phyloP scores from a whole-genome alignment of 1,140 invertebrate species.

The Papilio helenus region DNA sequence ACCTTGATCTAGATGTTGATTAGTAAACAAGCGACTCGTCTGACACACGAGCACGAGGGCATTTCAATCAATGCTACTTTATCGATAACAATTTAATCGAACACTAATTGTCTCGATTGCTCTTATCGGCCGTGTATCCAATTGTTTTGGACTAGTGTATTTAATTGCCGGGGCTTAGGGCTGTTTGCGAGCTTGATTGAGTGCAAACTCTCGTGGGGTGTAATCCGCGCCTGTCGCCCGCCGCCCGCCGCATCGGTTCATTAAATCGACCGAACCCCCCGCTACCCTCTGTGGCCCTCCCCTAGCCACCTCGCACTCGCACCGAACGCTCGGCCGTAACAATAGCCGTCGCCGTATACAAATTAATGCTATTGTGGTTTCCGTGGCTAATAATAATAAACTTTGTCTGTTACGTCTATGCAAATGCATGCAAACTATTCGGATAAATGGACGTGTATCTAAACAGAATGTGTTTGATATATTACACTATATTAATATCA shows the following conservation, averaged over 20 bases:
- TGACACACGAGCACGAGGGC: slow-evolving; percentile 36
- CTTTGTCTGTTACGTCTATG: slow-evolving; percentile 30
- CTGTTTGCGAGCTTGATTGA: slow-evolving; percentile 81
- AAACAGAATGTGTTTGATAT: not conserved
- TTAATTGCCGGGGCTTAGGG: slow-evolving; percentile 79
- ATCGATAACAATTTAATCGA: slow-evolving; percentile 59
- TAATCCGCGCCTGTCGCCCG: slow-evolving; percentile 72
- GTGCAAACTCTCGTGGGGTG: slow-evolving; percentile 77
- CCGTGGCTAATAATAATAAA: slow-evolving; percentile 57
- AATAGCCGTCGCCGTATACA: slow-evolving; percentile 66
- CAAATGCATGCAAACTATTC: slow-evolving; percentile 35
- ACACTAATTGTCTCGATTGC: slow-evolving; percentile 66
- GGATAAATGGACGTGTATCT: not conserved
- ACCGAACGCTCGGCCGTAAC: slow-evolving; percentile 42
- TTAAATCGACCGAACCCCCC: slow-evolving; percentile 66
- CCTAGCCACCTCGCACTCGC: slow-evolving; percentile 41
- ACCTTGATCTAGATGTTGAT: slow-evolving; percentile 37
- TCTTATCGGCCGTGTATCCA: slow-evolving; percentile 74
- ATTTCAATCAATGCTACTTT: slow-evolving; percentile 45
- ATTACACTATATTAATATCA: slow-evolving; percentile 1
- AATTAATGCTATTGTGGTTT: slow-evolving; percentile 78
- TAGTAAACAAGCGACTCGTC: not conserved
- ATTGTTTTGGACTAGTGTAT: slow-evolving; percentile 78
- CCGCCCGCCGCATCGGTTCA: slow-evolving; percentile 74
- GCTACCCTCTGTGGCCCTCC: slow-evolving; percentile 41